phyloP scores from a whole-genome alignment of 1,140 invertebrate genomes.

The Lethrus apterus region DNA sequence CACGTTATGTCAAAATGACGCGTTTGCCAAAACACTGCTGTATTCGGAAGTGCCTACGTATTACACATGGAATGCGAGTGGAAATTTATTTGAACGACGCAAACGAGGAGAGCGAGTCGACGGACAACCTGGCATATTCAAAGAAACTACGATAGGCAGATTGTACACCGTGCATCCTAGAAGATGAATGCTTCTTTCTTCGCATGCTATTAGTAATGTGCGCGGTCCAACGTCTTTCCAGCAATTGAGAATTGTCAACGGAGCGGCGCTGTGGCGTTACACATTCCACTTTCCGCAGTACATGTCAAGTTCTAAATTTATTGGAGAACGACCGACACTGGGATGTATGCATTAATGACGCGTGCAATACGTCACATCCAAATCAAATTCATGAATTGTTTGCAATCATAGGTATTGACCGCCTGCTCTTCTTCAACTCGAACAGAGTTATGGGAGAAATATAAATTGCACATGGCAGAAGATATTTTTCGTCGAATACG shows the following conservation, averaged over 20 bases:
- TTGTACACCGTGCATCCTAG: constrained; percentile 38
- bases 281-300: constrained; percentile 26
- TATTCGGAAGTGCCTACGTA: constrained; percentile 39
- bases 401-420: constrained; percentile 37
- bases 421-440: constrained; percentile 15
- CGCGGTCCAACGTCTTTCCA: constrained; percentile 43
- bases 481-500: constrained; percentile 15
- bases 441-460: constrained; percentile 27
- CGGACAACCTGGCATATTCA: constrained; percentile 17
- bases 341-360: constrained; percentile 39
- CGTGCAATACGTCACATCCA: constrained; percentile 27
- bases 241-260: constrained; percentile 41
- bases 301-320: constrained; percentile 35
- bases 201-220: constrained; percentile 16
- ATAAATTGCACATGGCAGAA: constrained; percentile 37
- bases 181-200: constrained; percentile 20
- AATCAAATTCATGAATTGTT: constrained; percentile 41
- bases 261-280: constrained; percentile 35
- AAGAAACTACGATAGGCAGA: constrained; percentile 25
- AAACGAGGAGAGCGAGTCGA: constrained; percentile 29
- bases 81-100: constrained; percentile 16
- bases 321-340: constrained; percentile 38
- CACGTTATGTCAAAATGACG: constrained; percentile 15
- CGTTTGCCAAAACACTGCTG: constrained; percentile 38
- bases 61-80: constrained; percentile 36